Percentiles rank a stretch among this genome's conserved stretches.
These are phyloP conservation scores for Sinohyriopsis cumingii DNA, from an alignment of 2,888 invertebrate species.

Conservation along the genomic window DNA sequence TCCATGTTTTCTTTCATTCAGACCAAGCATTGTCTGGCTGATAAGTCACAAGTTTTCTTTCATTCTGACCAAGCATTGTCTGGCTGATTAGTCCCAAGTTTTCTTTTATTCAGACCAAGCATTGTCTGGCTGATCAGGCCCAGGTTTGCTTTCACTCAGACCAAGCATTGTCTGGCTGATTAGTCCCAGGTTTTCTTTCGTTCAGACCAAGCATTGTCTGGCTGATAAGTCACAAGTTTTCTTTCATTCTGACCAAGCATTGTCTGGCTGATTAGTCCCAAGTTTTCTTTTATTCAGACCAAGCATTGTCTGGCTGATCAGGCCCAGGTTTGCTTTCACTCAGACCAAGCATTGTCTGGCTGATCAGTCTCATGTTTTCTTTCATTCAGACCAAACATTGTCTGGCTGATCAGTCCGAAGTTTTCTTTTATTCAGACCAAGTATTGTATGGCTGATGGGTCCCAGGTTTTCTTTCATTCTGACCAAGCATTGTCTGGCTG, in stretches of 20 bases:
- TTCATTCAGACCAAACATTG: background rate
- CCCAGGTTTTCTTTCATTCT: constrained; percentile 3
- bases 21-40: background rate
- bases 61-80: constrained; percentile 1
- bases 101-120: no score
- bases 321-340: constrained; percentile 1
- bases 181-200: constrained; percentile 1
- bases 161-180: background rate
- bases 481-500: background rate
- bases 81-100: background rate
- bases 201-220: background rate
- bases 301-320: background rate
- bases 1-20: constrained; percentile 2
- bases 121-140: background rate
- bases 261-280: background rate
- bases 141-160: constrained; percentile 4
- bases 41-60: background rate
- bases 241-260: constrained; percentile 4
- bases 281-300: no score
- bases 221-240: background rate
- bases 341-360: background rate
- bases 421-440: no score
- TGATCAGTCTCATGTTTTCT: background rate
- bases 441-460: background rate
- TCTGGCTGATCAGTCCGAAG: background rate